These are phyloP conservation scores for Stichodactyla mertensii DNA, from an alignment of 64 coral and sea anemone genomes.

Conservation along the genomic window DNA sequence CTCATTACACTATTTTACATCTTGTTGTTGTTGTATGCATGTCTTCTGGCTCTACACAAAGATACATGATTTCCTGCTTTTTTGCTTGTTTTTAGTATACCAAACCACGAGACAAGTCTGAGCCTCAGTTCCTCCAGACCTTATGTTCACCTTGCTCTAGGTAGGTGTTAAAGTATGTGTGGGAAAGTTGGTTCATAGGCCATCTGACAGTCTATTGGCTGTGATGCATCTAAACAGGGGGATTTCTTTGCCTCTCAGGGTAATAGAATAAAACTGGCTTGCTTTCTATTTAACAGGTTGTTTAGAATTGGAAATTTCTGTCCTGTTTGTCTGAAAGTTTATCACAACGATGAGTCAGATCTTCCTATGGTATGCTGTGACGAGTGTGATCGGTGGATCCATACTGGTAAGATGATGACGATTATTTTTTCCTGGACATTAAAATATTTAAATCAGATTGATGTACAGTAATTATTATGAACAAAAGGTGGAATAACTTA, in stretches of 20 bases:
- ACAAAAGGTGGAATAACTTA: too few species aligned
- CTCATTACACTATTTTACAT: too few species aligned
- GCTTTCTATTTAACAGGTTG: slow-evolving; percentile 36
- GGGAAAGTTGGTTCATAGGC: too few species aligned
- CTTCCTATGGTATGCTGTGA: slow-evolving; percentile 99
- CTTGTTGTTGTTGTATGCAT: too few species aligned
- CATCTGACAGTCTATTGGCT: too few species aligned
- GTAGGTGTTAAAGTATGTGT: slow-evolving; percentile 3
- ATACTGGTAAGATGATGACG: slow-evolving; percentile 59
- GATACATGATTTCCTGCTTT: too few species aligned
- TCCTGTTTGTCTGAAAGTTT: slow-evolving; percentile 97
- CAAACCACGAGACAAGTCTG: slow-evolving; percentile 72
- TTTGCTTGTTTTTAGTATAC: slow-evolving; percentile 59
- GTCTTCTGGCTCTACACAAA: too few species aligned
- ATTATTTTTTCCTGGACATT: neutral
- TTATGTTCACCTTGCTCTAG: slow-evolving; percentile 86
- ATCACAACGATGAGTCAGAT: slow-evolving; percentile 95
- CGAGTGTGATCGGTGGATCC: slow-evolving; percentile 90
- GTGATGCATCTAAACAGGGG: too few species aligned
- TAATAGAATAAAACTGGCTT: neutral
- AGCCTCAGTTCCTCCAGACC: slow-evolving; percentile 94
- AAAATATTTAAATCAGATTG: too few species aligned
- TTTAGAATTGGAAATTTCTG: slow-evolving; percentile 96
- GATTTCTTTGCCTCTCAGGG: too few species aligned
- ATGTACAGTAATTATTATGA: too few species aligned